A percentile compares a stretch with the other conserved stretches of the same genome.
Evolutionary conservation across 2,797 vertebrate species (phyloP).

Genomic region (Aldrovandia affinis): DNA sequence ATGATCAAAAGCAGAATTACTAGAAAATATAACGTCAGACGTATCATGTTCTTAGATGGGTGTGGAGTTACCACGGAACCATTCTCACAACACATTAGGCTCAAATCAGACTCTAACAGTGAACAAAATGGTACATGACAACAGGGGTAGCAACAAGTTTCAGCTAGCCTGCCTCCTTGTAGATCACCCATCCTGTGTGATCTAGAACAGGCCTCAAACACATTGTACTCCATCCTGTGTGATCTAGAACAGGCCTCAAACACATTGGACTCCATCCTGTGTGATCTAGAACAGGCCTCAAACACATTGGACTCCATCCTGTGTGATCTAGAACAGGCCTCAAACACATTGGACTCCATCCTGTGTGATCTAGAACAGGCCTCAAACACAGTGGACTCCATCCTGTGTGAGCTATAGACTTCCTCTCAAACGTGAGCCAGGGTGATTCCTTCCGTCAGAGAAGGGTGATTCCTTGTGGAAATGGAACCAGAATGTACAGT

Average conservation of each 20-base stretch:
- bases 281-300: background rate
- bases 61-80: background rate
- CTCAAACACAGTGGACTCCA: background rate
- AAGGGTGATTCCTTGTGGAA: too few relatives aligned
- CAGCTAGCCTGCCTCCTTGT: background rate
- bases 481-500: too few relatives aligned
- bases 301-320: background rate
- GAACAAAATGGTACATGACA: background rate
- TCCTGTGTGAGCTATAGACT: background rate
- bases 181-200: background rate
- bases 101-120: background rate
- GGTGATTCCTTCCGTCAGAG: background rate
- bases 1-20: background rate
- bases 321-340: too few relatives aligned
- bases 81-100: background rate
- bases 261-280: background rate
- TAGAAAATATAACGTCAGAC: background rate
- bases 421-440: background rate
- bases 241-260: background rate
- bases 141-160: background rate
- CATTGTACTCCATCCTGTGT: background rate
- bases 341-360: background rate
- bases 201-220: background rate
- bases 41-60: background rate
- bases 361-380: too few relatives aligned